phyloP scores from a whole-genome alignment of 2,797 vertebrate species.

The Eurystomus glaucurus region DNA sequence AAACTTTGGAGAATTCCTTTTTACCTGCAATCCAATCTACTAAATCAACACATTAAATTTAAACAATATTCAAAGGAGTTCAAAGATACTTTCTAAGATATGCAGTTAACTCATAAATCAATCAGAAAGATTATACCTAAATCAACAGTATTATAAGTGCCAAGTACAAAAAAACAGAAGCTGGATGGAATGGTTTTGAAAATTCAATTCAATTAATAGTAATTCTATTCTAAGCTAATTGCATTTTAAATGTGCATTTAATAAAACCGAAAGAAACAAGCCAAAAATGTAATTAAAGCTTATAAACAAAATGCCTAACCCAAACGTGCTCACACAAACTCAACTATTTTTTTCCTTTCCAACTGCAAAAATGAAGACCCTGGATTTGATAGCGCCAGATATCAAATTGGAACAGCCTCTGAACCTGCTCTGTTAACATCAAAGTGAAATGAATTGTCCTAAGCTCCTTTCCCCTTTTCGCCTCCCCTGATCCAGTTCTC shows the following conservation, averaged over 20 bases:
- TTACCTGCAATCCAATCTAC: neutral
- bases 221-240: neutral
- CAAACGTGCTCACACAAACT: neutral
- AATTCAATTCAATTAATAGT: neutral
- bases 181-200: neutral
- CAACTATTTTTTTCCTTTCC: neutral
- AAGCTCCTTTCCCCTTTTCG: neutral
- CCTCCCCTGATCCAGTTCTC: neutral
- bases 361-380: neutral
- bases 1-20: neutral
- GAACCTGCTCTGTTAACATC: neutral
- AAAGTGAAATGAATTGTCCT: neutral
- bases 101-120: neutral
- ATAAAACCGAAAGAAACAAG: neutral
- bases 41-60: neutral
- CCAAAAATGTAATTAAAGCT: rapidly evolving
- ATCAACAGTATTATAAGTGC: neutral
- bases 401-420: neutral
- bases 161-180: neutral
- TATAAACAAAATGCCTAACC: neutral
- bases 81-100: neutral
- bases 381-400: neutral
- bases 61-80: neutral
- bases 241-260: neutral
- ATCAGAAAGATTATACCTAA: neutral